Conservation (phyloP, 2,113 vertebrate genomes). For the Herpailurus yagouaroundi region DNA sequence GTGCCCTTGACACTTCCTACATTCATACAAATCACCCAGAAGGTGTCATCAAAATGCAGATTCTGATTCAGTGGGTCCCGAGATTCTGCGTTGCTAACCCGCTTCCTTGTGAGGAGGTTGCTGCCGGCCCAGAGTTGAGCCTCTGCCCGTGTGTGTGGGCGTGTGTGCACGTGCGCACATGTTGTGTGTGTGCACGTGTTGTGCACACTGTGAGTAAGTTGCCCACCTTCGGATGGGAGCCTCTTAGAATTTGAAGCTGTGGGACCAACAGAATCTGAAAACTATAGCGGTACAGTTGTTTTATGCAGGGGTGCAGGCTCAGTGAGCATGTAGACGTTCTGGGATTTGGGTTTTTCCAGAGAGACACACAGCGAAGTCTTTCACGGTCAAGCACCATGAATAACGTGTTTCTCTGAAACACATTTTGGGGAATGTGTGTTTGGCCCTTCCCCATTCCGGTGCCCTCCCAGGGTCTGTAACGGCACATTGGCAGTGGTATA, state of each 20-base stretch:
- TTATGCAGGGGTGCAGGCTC: not conserved
- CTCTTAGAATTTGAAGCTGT: not conserved
- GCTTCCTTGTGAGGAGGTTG: rapidly evolving
- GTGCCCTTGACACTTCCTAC: not conserved
- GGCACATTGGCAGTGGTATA: rapidly evolving
- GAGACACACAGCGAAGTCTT: not conserved
- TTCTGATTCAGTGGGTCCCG: too few species aligned
- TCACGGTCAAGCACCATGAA: not conserved
- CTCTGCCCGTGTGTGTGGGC: not conserved
- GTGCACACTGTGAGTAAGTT: not conserved
- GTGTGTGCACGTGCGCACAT: too few species aligned
- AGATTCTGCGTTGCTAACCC: rapidly evolving
- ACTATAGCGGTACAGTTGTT: rapidly evolving
- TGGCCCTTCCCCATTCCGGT: rapidly evolving
- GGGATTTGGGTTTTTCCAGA: not conserved
- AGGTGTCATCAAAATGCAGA: not conserved
- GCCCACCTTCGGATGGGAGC: rapidly evolving
- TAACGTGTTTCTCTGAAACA: not conserved
- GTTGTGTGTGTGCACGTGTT: not conserved
- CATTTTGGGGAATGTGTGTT: not conserved
- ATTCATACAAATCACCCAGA: too few species aligned
- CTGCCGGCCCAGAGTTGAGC: rapidly evolving
- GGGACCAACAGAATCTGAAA: not conserved
- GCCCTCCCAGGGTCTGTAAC: not conserved
- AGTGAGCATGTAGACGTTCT: rapidly evolving